These are phyloP conservation scores for Thymelicus sylvestris DNA, from an alignment of 2,888 invertebrate genomes.

Conservation along the genomic window DNA sequence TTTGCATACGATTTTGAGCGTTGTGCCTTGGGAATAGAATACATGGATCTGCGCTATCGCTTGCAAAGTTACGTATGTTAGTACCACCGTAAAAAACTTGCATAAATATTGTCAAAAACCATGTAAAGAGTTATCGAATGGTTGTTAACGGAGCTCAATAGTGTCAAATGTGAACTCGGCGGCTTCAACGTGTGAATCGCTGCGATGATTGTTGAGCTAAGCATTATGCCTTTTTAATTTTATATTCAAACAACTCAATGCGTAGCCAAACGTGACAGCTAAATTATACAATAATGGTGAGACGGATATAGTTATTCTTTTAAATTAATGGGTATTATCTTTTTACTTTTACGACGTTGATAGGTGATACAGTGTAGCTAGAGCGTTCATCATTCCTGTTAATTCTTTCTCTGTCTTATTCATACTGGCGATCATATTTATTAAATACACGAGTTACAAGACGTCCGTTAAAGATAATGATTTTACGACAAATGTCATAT, in stretches of 20 bases:
- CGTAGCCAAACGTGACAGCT: not conserved
- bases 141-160: conserved; percentile 27
- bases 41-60: not conserved
- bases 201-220: not conserved
- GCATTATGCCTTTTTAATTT: not conserved
- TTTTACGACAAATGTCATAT: too few species aligned
- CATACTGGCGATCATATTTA: too few species aligned
- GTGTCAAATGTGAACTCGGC: conserved; percentile 32
- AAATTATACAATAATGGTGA: not conserved
- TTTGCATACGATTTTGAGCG: conserved; percentile 15
- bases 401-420: too few species aligned
- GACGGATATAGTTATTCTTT: not conserved
- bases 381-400: too few species aligned
- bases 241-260: conserved; percentile 7
- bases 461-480: too few species aligned
- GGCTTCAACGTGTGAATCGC: conserved; percentile 14
- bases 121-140: conserved; percentile 40
- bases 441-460: too few species aligned
- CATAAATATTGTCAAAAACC: conserved; percentile 40
- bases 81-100: conserved; percentile 36
- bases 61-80: not conserved
- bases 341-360: not conserved
- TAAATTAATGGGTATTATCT: not conserved
- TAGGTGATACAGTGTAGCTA: not conserved
- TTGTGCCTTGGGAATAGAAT: conserved; percentile 14